A percentile compares a stretch with the other conserved stretches of the same genome.
Conservation (phyloP, 1,140 invertebrate species). For the Diorhabda sublineata region DNA sequence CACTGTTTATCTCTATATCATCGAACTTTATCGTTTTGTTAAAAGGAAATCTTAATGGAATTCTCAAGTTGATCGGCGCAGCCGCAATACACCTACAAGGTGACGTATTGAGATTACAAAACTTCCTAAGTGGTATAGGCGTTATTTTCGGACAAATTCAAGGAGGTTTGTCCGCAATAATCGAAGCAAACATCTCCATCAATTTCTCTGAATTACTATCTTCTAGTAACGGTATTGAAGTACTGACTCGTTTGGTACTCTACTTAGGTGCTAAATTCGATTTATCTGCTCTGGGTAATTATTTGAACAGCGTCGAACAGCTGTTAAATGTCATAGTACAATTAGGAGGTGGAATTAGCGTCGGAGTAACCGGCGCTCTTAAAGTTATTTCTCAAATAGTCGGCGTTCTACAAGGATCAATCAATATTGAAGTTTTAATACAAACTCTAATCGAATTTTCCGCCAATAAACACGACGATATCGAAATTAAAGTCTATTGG, state of each 20-base stretch:
- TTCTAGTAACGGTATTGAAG: slow-evolving; percentile 9
- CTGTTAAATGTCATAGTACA: slow-evolving; percentile 5
- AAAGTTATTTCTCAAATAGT: slow-evolving; percentile 11
- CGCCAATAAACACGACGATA: background rate
- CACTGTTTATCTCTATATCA: slow-evolving; percentile 1
- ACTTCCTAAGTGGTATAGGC: slow-evolving; percentile 7
- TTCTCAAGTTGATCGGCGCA: background rate
- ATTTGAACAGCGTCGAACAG: slow-evolving; percentile 6
- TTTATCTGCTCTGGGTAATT: background rate
- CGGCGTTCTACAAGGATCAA: background rate
- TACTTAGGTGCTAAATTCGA: background rate
- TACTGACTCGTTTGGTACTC: slow-evolving; percentile 12
- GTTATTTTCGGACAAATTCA: slow-evolving; percentile 6
- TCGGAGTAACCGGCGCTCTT: slow-evolving; percentile 9
- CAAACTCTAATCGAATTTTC: slow-evolving; percentile 11
- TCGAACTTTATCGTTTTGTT: background rate
- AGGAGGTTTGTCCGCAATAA: slow-evolving; percentile 10
- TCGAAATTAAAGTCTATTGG: background rate
- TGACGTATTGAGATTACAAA: slow-evolving; percentile 3
- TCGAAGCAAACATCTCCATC: slow-evolving; percentile 7
- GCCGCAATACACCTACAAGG: background rate
- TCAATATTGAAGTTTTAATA: slow-evolving; percentile 12
- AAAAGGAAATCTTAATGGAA: slow-evolving; percentile 7
- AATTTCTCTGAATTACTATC: slow-evolving; percentile 3
- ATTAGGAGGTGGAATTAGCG: slow-evolving; percentile 11